Percentiles rank a stretch among this genome's conserved stretches.
These are phyloP conservation scores for Linyphia triangularis DNA, from an alignment of 2,888 invertebrate genomes.

Conservation along the genomic window DNA sequence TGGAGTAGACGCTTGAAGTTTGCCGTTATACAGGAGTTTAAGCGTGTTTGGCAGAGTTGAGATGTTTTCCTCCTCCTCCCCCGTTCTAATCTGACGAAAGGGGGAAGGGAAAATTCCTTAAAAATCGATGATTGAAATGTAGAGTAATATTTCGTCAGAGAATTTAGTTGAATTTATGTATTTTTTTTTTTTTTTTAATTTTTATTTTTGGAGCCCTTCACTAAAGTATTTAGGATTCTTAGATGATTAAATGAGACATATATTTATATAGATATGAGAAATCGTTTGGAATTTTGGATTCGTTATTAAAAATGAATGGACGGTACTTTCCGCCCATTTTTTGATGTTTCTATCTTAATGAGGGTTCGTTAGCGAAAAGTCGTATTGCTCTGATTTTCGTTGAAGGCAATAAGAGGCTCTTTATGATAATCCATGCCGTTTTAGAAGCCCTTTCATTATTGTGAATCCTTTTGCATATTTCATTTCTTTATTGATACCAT, in stretches of 20 bases:
- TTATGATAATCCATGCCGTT: neutral
- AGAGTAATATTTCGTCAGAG: slow-evolving; percentile 4
- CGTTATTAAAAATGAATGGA: slow-evolving; percentile 2
- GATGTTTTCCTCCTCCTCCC: slow-evolving; percentile 12
- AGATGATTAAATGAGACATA: too few species aligned
- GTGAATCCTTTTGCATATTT: neutral
- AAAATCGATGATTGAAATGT: slow-evolving; percentile 1
- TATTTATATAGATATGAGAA: neutral
- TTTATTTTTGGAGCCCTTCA: neutral
- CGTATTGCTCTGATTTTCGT: neutral
- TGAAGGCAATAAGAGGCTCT: neutral
- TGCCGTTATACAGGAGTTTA: neutral
- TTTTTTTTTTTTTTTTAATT: neutral
- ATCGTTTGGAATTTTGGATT: slow-evolving; percentile 17
- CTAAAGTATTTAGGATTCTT: neutral
- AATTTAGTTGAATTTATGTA: neutral
- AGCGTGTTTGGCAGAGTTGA: neutral
- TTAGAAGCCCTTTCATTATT: neutral
- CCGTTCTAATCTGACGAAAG: neutral
- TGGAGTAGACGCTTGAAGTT: neutral
- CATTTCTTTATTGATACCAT: neutral
- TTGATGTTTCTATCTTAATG: slow-evolving; percentile 4
- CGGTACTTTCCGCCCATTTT: neutral
- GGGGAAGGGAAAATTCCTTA: neutral
- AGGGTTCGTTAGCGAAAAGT: slow-evolving; percentile 4